Percentiles rank a stretch among this genome's conserved stretches.
phyloP scores from a whole-genome alignment of 1,140 invertebrate genomes.

The Temnothorax longispinosus region DNA sequence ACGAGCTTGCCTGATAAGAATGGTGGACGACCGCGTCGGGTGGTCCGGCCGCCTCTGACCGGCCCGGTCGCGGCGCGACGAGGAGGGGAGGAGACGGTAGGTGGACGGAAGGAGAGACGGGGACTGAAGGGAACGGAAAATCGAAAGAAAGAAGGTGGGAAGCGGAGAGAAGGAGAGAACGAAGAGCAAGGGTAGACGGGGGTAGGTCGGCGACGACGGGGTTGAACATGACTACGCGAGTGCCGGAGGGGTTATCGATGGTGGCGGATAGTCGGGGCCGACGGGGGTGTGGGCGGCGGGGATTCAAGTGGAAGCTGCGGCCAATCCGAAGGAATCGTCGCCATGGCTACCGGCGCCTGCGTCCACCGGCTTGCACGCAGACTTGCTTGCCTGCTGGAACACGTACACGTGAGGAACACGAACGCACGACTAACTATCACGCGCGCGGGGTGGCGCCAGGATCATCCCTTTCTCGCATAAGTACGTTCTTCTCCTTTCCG shows the following conservation, averaged over 20 bases:
- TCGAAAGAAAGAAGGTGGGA: constrained; percentile 51
- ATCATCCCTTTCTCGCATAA: constrained; percentile 24
- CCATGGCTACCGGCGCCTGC: constrained; percentile 84
- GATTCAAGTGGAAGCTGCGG: constrained; percentile 84
- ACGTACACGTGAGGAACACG: constrained; percentile 57
- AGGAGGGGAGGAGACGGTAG: neutral
- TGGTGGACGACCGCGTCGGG: constrained; percentile 29
- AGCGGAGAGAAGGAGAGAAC: constrained; percentile 57
- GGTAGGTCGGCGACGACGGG: constrained; percentile 52
- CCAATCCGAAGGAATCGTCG: constrained; percentile 85
- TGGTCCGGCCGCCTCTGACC: constrained; percentile 30
- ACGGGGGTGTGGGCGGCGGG: constrained; percentile 77
- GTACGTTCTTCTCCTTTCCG: constrained; percentile 43
- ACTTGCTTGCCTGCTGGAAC: constrained; percentile 60
- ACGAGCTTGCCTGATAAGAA: constrained; percentile 38
- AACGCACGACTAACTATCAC: constrained; percentile 51
- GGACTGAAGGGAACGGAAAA: constrained; percentile 31
- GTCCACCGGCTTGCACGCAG: constrained; percentile 76
- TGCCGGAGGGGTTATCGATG: constrained; percentile 82
- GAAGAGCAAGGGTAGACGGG: constrained; percentile 69
- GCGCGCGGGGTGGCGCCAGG: constrained; percentile 37
- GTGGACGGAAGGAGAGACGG: constrained; percentile 37
- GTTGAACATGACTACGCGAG: constrained; percentile 64
- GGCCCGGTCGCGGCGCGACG: neutral
- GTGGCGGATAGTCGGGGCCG: constrained; percentile 79